phyloP scores from a whole-genome alignment of 2,113 vertebrate genomes.

The Larimichthys polyactis region DNA sequence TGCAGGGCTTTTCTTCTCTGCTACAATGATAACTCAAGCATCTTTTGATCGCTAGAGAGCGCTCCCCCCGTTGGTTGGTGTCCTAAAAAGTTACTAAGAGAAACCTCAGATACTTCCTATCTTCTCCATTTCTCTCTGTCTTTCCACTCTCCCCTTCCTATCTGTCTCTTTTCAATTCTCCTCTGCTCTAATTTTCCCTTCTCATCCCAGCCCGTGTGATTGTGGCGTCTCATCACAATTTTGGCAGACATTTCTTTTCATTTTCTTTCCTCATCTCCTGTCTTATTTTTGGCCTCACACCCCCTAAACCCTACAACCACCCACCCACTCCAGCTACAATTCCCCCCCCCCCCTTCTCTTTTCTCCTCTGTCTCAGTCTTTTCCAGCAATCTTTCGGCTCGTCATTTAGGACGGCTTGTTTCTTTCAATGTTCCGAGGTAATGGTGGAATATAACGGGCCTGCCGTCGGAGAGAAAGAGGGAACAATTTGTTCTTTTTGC shows the following conservation, averaged over 20 bases:
- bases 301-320: slow-evolving; percentile 38
- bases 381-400: slow-evolving; percentile 67
- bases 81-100: slow-evolving; percentile 37
- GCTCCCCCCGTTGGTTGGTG: not conserved
- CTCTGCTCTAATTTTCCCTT: slow-evolving; percentile 68
- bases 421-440: slow-evolving; percentile 82
- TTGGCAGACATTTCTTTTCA: slow-evolving; percentile 73
- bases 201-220: slow-evolving; percentile 55
- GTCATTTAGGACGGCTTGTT: slow-evolving; percentile 78
- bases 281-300: slow-evolving; percentile 71
- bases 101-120: slow-evolving; percentile 31
- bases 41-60: slow-evolving; percentile 12
- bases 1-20: not conserved
- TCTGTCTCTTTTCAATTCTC: slow-evolving; percentile 67
- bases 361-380: slow-evolving; percentile 47
- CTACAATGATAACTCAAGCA: not conserved
- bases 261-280: slow-evolving; percentile 77
- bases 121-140: slow-evolving; percentile 38
- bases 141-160: slow-evolving; percentile 33
- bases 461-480: slow-evolving; percentile 64
- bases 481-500: slow-evolving; percentile 83
- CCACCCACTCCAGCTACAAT: not conserved
- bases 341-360: not conserved
- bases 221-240: slow-evolving; percentile 76
- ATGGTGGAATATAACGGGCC: slow-evolving; percentile 77